Conservation (phyloP, 2,113 vertebrate species). For the Diphyllodes magnificus region DNA sequence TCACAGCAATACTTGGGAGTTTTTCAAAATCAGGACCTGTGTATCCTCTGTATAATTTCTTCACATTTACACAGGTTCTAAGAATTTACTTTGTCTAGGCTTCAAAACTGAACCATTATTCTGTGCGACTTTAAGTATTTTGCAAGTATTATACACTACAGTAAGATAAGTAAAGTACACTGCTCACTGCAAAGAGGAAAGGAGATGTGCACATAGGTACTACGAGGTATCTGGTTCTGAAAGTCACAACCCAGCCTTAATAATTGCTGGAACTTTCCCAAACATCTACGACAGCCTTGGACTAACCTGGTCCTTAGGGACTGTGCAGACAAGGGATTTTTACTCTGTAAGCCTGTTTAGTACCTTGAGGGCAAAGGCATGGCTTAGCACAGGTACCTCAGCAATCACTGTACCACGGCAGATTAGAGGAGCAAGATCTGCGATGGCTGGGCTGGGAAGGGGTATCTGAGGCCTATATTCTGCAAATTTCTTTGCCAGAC, state of each 20-base stretch:
- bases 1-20: not conserved
- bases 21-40: not conserved
- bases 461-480: not conserved
- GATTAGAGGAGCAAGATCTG: not conserved
- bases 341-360: not conserved
- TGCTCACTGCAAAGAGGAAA: not conserved
- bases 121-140: not conserved
- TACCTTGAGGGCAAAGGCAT: not conserved
- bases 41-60: not conserved
- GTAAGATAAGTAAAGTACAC: not conserved
- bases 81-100: not conserved
- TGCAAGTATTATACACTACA: not conserved
- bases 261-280: not conserved
- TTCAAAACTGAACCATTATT: not conserved
- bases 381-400: not conserved
- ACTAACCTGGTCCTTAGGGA: not conserved
- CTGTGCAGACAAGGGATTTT: not conserved
- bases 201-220: not conserved
- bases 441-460: not conserved
- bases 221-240: accelerated
- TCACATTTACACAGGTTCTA: not conserved
- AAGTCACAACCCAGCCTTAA: not conserved
- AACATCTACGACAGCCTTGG: not conserved
- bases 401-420: not conserved
- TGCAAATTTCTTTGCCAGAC: not conserved